Base-by-base conservation (phyloP, 2,888 invertebrate genomes). In the Eristalis pertinax region DNA sequence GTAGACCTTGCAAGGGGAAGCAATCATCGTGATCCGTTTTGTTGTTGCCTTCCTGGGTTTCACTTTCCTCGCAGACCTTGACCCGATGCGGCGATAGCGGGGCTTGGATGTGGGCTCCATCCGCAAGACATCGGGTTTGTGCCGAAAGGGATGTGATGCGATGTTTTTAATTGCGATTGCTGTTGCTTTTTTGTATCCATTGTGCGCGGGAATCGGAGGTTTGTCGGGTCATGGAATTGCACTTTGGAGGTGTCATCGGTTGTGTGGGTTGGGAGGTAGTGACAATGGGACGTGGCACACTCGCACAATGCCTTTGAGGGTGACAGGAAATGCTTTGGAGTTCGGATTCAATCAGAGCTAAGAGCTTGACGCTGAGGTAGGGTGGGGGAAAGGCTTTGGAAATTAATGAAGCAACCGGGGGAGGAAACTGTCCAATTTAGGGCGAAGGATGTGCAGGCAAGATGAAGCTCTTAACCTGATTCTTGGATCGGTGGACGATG, bases 21-120 rank as follows among this genome's bases (percentile, higher is more conserved):
- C 85, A 85, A 81, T 81, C 65, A 69, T 73, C 73, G 63, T 74
- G 77, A 81, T 73, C 73, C 73, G 73, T 81, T 50, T 26, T 68
- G 32, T 56, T 84, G 63, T 60, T 50, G 50, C 50, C 50, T 50
- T 50, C 50, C 50, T 8, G 19, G 19, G 19, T 50, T 50, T 50
- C 50, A 5, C 50, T 50, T 50, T 50, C 50, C 8, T 19, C 50
- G 50, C 2, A 19, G 50, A 19, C 50, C 50, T 19, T 50, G 50
- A 50, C 50, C 50, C 19, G 43, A n/a, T 7, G n/a, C 5, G 43
- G 43, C 43, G 43, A n/a, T 50, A 4, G 43, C 5, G 3, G 58
- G 60, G 67, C 26, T 38, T 38, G 41, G 43, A 35, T 32, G 32
- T 19, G 32, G 67, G 62, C 68, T 43, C 32, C 69, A 69, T 69